Evolutionary conservation across 2,113 vertebrate species (phyloP), one percentile per base, ranked within the genome.

Genomic region (Apistogramma diplotaenia): DNA sequence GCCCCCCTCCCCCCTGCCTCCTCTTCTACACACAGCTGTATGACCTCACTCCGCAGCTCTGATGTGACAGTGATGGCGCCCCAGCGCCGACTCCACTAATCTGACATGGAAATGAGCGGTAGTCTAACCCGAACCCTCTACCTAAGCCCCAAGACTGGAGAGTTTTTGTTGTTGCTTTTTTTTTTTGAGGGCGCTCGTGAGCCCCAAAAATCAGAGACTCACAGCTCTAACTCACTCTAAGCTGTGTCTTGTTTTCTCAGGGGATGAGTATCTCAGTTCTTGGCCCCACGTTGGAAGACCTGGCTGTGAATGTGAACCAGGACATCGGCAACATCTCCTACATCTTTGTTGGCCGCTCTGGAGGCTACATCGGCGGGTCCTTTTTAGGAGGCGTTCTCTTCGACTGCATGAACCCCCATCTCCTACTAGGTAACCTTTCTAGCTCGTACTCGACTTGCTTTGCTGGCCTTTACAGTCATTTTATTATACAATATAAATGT

Each of bases 241-340:
- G 29, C 13, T 29, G 8, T 19, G 1, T 16, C 19, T 4, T 54
- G 3, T 77, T 35, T 37, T 91, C 92, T 16, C 81, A 99, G 97
- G 97, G 98, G 10, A 96, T 97, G 96, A 94, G 96, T 59, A 94
- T 98, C 85, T 96, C 97, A 0, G 94, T 98, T 8, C 76, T 99
- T 3, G 98, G 98, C 27, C 98, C 98, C 8, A 99, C 97, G 0
- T 96, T 99, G 74, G 95, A 93, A 80, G 97, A 97, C 83, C 86
- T 99, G 91, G 98, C 98, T 27, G 57, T 84, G 67, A 98, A 98
- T 3, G 97, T 99, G 62, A 94, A 95, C 21, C 94, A 89, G 84
- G 95, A 96, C 87, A 95, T 99, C 90, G 96, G 96, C 91, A 96
- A 96, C 67, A 97, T 99, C 81, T 98, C 96, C 67, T 96, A 96